Percentiles rank a stretch among this genome's conserved stretches.
Conservation (phyloP, 2,797 vertebrate genomes). For the Sebastes oblongus region DNA sequence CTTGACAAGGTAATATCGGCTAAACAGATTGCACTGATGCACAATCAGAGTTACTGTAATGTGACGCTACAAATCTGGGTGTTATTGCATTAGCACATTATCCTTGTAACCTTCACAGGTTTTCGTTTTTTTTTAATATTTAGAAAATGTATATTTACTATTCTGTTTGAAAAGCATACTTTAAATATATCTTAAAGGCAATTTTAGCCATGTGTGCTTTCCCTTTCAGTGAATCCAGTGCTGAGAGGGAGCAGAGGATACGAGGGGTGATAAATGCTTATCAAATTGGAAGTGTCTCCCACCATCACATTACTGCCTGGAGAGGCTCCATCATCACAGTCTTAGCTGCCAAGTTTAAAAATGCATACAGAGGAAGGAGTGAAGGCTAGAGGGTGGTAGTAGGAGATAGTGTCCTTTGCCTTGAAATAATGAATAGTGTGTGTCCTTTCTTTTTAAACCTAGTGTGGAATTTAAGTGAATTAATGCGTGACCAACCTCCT, state of each 20-base stretch:
- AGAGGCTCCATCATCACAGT: conserved; percentile 55
- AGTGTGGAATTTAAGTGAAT: background rate
- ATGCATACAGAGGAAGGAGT: conserved; percentile 17
- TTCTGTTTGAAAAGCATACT: background rate
- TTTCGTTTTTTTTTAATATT: background rate
- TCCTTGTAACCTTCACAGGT: conserved; percentile 53
- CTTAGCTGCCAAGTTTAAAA: conserved; percentile 56
- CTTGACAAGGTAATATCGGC: conserved; percentile 74
- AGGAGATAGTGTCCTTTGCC: conserved; percentile 20
- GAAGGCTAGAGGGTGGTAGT: conserved; percentile 11
- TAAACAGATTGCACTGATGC: conserved; percentile 73
- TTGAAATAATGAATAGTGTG: conserved; percentile 16
- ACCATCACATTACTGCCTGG: conserved; percentile 58
- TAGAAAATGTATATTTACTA: background rate
- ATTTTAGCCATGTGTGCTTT: background rate
- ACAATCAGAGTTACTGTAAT: conserved; percentile 71
- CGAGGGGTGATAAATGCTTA: conserved; percentile 48
- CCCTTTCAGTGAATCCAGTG: conserved; percentile 21
- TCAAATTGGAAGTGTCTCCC: conserved; percentile 59
- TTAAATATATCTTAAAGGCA: background rate
- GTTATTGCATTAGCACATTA: conserved; percentile 72
- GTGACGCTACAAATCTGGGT: conserved; percentile 72
- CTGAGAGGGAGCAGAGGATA: conserved; percentile 21
- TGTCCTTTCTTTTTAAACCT: background rate
- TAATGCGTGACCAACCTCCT: background rate